Evolutionary conservation across 1,140 invertebrate species (phyloP), one percentile per base, ranked within the genome.

Genomic region (Mactra quadrangularis): DNA sequence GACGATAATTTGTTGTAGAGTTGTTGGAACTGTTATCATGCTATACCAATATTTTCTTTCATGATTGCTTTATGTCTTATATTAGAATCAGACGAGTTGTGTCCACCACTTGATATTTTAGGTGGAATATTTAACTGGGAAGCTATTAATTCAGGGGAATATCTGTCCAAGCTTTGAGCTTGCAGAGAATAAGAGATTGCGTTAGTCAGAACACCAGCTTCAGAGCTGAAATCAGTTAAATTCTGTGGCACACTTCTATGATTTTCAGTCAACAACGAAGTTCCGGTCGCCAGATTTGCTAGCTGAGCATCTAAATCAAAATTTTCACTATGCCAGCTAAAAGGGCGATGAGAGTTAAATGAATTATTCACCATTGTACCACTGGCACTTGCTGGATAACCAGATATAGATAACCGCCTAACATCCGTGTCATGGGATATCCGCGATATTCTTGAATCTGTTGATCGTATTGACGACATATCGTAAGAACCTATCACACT

Each of bases 291-390:
- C 33, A 68, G 38, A 41, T 62, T 79, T 15, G 86, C 82, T 62
- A 89, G 53, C 19, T 87, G 84, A 33, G 85, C 57, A 77, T 92
- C 90, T n/a, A 92, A 72, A 50, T 92, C 89, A 85, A 92, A 92
- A 59, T 84, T 88, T 75, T 92, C 91, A 84, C 89, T 90, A 59
- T 92, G 90, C 91, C 91, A 92, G 66, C 89, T 90, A 64, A 90
- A 90, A 0, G 91, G 91, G n/a, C 91, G 81, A 45, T 84, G 86
- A 9, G 86, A 82, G 29, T 82, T 85, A 13, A 87, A 81, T 6
- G 88, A 83, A 50, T 45, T 70, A 29, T 66, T 66, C 59, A 87
- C 41, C 85, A 89, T 86, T 0, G 87, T 86, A 0, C 85, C 84
- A 52, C 75, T 75, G n/a, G 71, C 72, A 35, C 68, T 76, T 35